Evolutionary conservation across 2,113 vertebrate species (phyloP), one percentile per base, ranked within the genome.

Genomic region (Myiozetetes cayanensis): DNA sequence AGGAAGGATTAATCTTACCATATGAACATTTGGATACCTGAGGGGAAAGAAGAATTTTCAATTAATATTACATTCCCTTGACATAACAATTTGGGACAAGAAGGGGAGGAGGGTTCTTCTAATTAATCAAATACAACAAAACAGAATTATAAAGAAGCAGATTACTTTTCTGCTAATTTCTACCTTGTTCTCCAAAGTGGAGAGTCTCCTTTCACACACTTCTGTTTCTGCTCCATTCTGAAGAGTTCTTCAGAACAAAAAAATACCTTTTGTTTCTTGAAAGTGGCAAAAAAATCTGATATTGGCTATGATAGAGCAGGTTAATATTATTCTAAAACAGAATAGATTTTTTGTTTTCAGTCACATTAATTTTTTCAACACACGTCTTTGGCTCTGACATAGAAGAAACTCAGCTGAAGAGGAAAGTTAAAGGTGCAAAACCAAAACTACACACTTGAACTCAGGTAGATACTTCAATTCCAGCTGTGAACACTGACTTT

Each of bases 11-110:
- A 94, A 84, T 59, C 55, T 37, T 94, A 22, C 55, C 63, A 71
- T 55, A 73, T 37, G 65, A 94, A 83, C 27, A 37, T 74, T 92
- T 92, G 73, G 43, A 47, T 74, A 93, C 68, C 80, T 77, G 61
- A 86, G 63, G 61, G 86, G 56, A 86, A 94, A 74, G 39, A 80
- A 88, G 46, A 80, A 77, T 89, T 92, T 94, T 86, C 90, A 94
- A 71, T 95, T 94, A 93, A 84, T 88, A 80, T 81, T 52, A 55
- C 6, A 78, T 77, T 86, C 76, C 68, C 35, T 92, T 94, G 72
- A 87, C 61, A 83, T 61, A 90, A 77, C 59, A 89, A 63, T 86
- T 81, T 71, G 44, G 28, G 35, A 70, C 35, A 94, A 87, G 76
- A 87, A 84, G 80, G 43, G 46, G 50, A 81, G 44, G 53, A 68